A percentile compares a stretch with the other conserved stretches of the same genome.
Conservation (phyloP, 2,113 vertebrate species). For the Oxygymnocypris stewartii region DNA sequence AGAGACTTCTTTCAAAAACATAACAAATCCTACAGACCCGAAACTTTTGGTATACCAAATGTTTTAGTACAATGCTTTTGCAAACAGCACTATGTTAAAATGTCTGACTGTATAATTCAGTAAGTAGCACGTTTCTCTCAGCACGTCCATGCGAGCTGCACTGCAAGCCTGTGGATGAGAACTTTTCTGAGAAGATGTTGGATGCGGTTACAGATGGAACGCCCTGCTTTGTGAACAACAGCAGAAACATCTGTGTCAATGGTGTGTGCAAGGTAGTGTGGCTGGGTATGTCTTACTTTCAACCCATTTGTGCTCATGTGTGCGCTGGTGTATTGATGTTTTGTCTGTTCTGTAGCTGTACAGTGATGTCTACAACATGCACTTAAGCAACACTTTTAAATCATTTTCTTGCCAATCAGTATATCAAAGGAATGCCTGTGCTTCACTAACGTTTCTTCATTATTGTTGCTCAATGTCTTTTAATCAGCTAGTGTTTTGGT, state of each 20-base stretch:
- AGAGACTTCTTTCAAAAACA: neutral
- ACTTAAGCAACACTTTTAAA: neutral
- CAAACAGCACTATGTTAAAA: neutral
- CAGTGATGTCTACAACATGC: neutral
- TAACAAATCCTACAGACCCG: neutral
- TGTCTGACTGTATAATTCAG: neutral
- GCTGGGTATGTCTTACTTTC: constrained; percentile 56
- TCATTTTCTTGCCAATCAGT: neutral
- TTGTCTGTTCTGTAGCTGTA: neutral
- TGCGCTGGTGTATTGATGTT: neutral
- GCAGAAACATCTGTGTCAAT: constrained; percentile 92
- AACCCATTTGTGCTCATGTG: constrained; percentile 5
- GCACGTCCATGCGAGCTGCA: constrained; percentile 92
- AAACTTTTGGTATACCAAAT: neutral
- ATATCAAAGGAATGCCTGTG: neutral
- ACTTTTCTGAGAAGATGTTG: constrained; percentile 95
- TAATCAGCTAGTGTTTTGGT: neutral
- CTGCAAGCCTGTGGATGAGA: constrained; percentile 82
- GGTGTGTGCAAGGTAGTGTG: constrained; percentile 99
- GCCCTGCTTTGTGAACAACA: constrained; percentile 89
- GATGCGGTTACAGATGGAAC: constrained; percentile 94
- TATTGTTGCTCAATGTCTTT: neutral
- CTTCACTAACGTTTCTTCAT: neutral
- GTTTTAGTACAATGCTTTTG: neutral
- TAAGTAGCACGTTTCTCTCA: constrained; percentile 55